phyloP scores from a whole-genome alignment of 2,888 invertebrate genomes.

The Andricus quercusramuli region DNA sequence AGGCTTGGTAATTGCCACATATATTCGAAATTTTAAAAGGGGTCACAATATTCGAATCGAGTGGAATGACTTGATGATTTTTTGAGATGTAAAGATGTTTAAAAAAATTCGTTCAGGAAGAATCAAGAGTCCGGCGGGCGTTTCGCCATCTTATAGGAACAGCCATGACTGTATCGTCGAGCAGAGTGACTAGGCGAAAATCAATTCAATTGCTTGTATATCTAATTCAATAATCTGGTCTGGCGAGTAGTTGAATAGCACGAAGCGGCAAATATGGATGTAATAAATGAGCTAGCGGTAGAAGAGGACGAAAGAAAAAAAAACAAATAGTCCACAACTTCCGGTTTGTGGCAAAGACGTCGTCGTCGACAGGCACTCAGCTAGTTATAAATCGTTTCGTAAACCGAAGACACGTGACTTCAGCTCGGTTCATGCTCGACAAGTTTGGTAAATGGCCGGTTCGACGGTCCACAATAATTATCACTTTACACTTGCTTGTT shows the following conservation, averaged over 20 bases:
- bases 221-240: conserved; percentile 74
- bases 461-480: conserved; percentile 45
- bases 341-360: conserved; percentile 65
- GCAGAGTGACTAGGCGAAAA: conserved; percentile 58
- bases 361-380: conserved; percentile 55
- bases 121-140: conserved; percentile 16
- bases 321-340: conserved; percentile 66
- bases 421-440: conserved; percentile 57
- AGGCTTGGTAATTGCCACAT: no score
- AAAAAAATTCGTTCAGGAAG: conserved; percentile 13
- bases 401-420: conserved; percentile 60
- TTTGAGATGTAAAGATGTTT: conserved; percentile 8
- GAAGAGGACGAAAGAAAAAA: conserved; percentile 56
- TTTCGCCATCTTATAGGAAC: conserved; percentile 36
- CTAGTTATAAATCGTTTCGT: conserved; percentile 69
- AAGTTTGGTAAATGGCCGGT: conserved; percentile 65
- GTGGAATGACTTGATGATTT: conserved; percentile 28
- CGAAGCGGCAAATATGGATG: conserved; percentile 54
- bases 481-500: conserved; percentile 11
- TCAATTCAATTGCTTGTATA: conserved; percentile 71
- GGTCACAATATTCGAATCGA: conserved; percentile 1
- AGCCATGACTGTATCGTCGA: conserved; percentile 43
- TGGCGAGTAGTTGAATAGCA: conserved; percentile 56
- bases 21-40: background rate
- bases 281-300: conserved; percentile 63